Evolutionary conservation across 1,140 invertebrate species (phyloP).

Genomic region (Yoshiicerus persimilis): DNA sequence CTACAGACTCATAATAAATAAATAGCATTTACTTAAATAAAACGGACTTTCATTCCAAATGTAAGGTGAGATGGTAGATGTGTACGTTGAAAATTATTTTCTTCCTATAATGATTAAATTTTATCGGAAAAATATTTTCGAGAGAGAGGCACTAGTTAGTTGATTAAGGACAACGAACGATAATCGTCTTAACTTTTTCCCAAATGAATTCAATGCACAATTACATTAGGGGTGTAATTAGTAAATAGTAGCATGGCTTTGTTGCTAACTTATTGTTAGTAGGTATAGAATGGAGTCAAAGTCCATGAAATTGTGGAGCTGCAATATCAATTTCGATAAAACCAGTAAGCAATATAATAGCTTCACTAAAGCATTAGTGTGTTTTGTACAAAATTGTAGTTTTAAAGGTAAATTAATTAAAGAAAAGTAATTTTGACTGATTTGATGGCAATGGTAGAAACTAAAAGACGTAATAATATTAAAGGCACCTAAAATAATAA

Average conservation of each 20-base stretch:
- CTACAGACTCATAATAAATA: not conserved
- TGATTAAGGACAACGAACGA: not conserved
- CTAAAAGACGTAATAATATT: not conserved
- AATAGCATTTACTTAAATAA: not conserved
- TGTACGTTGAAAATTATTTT: not conserved
- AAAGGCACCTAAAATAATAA: not conserved
- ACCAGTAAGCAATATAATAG: not conserved
- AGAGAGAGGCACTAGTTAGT: not conserved
- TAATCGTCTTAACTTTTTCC: not conserved
- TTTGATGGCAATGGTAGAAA: not conserved
- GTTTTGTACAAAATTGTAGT: conserved; percentile 4
- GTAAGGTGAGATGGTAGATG: not conserved
- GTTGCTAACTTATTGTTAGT: not conserved
- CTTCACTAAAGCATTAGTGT: not conserved
- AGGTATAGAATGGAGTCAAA: not conserved
- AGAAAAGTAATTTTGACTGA: conserved; percentile 7
- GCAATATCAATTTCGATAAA: not conserved
- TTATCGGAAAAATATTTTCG: not conserved
- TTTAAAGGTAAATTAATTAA: not conserved
- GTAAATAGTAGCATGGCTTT: not conserved
- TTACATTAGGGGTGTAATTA: not conserved
- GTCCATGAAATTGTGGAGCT: not conserved
- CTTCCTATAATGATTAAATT: not conserved
- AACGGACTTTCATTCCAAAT: conserved; percentile 12
- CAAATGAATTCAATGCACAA: not conserved